phyloP scores from a whole-genome alignment of 2,888 invertebrate species.

The Aelia acuminata region DNA sequence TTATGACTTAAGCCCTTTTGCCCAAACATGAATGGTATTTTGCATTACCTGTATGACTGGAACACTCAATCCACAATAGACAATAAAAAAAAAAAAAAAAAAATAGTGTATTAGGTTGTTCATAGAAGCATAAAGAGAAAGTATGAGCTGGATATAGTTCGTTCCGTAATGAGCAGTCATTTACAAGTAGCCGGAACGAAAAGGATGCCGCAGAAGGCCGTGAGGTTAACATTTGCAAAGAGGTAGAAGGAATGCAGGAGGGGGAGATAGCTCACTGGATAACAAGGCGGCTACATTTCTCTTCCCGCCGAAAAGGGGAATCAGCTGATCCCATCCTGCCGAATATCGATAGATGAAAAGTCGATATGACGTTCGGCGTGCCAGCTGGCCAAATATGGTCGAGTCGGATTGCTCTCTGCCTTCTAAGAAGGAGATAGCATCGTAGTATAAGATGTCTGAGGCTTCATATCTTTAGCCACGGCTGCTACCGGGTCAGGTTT shows the following conservation, averaged over 20 bases:
- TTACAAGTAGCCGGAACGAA: not conserved
- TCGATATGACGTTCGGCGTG: constrained; percentile 3
- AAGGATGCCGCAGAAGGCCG: not conserved
- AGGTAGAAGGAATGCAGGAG: not conserved
- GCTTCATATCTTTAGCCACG: not conserved
- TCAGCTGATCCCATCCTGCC: not conserved
- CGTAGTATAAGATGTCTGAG: not conserved
- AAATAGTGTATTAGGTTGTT: not conserved
- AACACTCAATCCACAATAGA: too few relatives aligned
- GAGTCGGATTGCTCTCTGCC: not conserved
- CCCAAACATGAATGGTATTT: too few relatives aligned
- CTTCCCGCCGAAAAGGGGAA: not conserved
- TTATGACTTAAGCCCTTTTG: too few relatives aligned
- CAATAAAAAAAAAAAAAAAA: too few relatives aligned
- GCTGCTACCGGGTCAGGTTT: not conserved
- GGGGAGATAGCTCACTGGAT: not conserved
- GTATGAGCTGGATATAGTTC: not conserved
- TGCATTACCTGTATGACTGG: too few relatives aligned
- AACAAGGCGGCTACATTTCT: not conserved
- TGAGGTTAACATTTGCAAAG: not conserved
- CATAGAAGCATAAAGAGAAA: not conserved
- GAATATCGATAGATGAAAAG: not conserved
- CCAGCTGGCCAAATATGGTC: not conserved
- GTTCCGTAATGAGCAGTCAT: not conserved
- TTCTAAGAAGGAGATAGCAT: not conserved